These are phyloP conservation scores for Herpailurus yagouaroundi DNA, from an alignment of 2,113 vertebrate species.

Conservation along the genomic window DNA sequence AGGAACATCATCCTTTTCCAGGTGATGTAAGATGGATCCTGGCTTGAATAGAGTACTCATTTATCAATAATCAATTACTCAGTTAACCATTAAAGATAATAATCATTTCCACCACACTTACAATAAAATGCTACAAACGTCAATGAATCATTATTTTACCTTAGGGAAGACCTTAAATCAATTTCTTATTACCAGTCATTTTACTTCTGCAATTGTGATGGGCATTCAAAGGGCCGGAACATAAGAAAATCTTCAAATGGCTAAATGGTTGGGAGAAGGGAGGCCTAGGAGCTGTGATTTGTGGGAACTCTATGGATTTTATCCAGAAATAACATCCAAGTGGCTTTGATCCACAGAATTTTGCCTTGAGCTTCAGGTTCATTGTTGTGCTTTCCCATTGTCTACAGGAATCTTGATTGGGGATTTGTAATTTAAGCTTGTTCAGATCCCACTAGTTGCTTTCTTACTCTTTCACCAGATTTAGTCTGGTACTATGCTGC, in stretches of 20 bases:
- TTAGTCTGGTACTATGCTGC: neutral
- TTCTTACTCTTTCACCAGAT: neutral
- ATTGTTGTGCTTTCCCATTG: neutral
- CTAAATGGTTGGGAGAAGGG: neutral
- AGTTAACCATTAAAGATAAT: conserved; percentile 84
- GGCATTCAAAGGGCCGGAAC: neutral
- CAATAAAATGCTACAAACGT: conserved; percentile 80
- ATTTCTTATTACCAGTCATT: conserved; percentile 78
- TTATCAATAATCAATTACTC: conserved; percentile 84
- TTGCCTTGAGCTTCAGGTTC: neutral
- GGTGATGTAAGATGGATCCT: conserved; percentile 80
- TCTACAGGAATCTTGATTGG: neutral
- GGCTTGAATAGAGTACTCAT: conserved; percentile 77
- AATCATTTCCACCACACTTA: conserved; percentile 82
- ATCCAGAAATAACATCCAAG: neutral
- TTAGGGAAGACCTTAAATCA: conserved; percentile 78
- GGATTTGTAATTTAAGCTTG: neutral
- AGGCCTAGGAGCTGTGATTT: neutral
- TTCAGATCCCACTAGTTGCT: neutral
- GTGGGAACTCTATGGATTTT: neutral
- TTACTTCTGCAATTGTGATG: conserved; percentile 64
- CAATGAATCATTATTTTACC: conserved; percentile 82
- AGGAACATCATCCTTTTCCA: conserved; percentile 78
- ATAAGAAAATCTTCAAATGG: conserved; percentile 19
- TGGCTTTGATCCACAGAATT: neutral